Evolutionary conservation across 2,113 vertebrate species (phyloP), one percentile per base, ranked within the genome.

Genomic region (Apaloderma vittatum): DNA sequence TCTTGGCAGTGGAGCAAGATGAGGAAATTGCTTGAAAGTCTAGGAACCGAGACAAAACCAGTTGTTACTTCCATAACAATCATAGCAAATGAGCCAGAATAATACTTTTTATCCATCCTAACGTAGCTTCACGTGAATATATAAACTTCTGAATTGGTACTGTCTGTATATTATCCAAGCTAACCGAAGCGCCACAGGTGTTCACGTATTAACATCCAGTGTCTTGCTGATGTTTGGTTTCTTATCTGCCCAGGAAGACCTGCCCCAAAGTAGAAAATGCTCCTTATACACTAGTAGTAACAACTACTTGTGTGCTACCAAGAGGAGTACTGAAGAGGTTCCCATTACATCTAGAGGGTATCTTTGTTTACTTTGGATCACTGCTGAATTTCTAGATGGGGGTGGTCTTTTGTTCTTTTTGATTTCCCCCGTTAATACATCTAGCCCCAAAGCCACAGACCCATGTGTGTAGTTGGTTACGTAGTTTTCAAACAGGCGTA

Each of bases 1-100:
- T 34, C 80, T 30, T 6, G 98, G 98, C 18, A 98, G 96, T 20
- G 97, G 97, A 61, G 98, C 98, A 57, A 97, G 93, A 79, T 84
- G 70, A 27, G 94, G 86, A 52, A 97, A 95, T 5, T 27, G 78
- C 52, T 93, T 94, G 9, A 5, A 48, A 85, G 84, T 96, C 98
- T 98, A 74, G n/a, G n/a, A 55, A 73, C 32, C 1, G 26, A 57
- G 55, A 73, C 37, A 88, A 85, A 74, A 48, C 1, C 61, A 68
- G 55, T 3, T 73, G 17, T 71, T 84, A 67, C 7, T 78, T 72
- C 49, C 83, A 54, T 43, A 51, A 54, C n/a, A 43, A n/a, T 4
- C 30, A 24, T 7, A 54, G 65, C 4, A 70, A 80, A 23, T 10
- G 68, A 45, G 49, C 8, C 18, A 63, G 23, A 30, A 22, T 11